Base-by-base conservation (phyloP, 2,888 invertebrate species). In the Cephonodes hylas region DNA sequence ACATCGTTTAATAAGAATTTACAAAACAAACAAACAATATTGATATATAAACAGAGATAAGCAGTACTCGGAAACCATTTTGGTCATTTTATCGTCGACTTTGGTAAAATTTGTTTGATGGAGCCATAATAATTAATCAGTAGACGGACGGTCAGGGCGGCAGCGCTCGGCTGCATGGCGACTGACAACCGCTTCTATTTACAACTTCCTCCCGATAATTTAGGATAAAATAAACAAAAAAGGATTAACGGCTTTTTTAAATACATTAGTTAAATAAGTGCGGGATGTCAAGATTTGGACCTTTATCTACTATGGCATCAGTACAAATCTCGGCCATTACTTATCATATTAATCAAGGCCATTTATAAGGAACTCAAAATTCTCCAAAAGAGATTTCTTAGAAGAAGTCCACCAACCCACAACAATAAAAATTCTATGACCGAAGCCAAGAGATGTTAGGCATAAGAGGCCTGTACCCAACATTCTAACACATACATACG, bases 51-150 rank as follows among this genome's bases (percentile, higher is more conserved):
- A 42, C 23, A 23, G 15, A 42, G 42, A 58, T 58, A 58, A 42
- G n/a, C 58, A 22, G 38, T 58, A 42, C 23, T 58, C 27, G 25
- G 20, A 59, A 44, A 20, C 45, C 20, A 42, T 60, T 53, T 53
- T 25, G 23, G 48, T 53, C 48, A 23, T 38, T 60, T 60, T 48
- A 48, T 60, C 42, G 4, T 75, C 79, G 71, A 74, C 73, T 85
- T 81, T 77, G 74, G 77, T 77, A 74, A 72, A 77, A 72, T 80
- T 79, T 79, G 79, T 84, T 84, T 82, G 82, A 83, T 84, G 79
- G 71, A 70, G 76, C 79, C 80, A 84, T 82, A 80, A 83, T 83
- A 85, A 84, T 86, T 81, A 83, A 85, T 85, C 79, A n/a, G n/a
- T n/a, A 85, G 76, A 81, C 75, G 75, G 75, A 3, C 59, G 20